Evolutionary conservation across 2,113 vertebrate species (phyloP).

Genomic region (Ifrita kowaldi): DNA sequence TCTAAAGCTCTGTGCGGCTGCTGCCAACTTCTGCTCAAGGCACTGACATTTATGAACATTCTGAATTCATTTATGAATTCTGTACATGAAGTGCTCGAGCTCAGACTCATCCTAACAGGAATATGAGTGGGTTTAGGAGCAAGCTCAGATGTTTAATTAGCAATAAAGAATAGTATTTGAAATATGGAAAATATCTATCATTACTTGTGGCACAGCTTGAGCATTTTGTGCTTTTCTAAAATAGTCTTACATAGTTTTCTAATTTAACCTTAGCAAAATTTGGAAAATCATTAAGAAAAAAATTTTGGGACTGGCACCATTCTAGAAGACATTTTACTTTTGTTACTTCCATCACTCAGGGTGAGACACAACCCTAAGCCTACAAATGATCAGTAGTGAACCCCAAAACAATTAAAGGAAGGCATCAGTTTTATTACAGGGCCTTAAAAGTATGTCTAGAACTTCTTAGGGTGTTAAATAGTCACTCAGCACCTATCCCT

Average conservation of each 20-base stretch:
- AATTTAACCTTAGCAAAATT: not conserved
- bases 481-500: not conserved
- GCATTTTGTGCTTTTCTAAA: not conserved
- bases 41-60: not conserved
- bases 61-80: not conserved
- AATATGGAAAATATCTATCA: not conserved
- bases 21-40: not conserved
- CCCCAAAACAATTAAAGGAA: not conserved
- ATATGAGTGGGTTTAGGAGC: not conserved
- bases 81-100: not conserved
- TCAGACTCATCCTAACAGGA: not conserved
- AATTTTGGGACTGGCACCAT: not conserved
- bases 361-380: not conserved
- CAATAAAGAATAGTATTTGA: not conserved
- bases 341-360: not conserved
- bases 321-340: not conserved
- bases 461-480: not conserved
- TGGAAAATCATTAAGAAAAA: not conserved
- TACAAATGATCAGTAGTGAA: not conserved
- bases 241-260: not conserved
- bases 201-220: not conserved
- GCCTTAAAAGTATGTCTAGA: not conserved
- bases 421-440: not conserved
- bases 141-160: not conserved
- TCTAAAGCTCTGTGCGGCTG: not conserved